Base-by-base conservation (phyloP, 2,888 invertebrate species). In the Pseudococcus longispinus region DNA sequence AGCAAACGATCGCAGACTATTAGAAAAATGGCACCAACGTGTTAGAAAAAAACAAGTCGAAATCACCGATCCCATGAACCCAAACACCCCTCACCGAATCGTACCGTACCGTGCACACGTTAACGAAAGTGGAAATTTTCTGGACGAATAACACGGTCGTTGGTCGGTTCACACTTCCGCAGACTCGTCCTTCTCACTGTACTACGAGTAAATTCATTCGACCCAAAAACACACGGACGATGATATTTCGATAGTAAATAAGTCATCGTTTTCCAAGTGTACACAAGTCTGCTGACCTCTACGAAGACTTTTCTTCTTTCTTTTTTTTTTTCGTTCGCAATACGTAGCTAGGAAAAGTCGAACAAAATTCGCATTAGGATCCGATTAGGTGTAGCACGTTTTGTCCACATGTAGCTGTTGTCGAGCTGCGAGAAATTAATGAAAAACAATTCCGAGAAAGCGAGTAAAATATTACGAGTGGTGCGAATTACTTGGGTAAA, bases 371-470 rank as follows among this genome's bases (percentile, higher is more conserved):
- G 23, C 60, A 70, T 70, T 70, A 70, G 15, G 70, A 70, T 13
- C 18, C 70, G 70, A 70, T 70, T 70, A 70, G 70, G 70, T 37
- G 37, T 70, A 29, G 29, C 29, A 70, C 70, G 26, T 70, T 70
- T 70, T 70, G 23, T 60, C 60, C 32, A 70, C 70, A 29, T 32
- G 70, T 15, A 70, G 20, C 60, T 4, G 15, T n/a, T 55, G 15
- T n/a, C 20, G 18, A 70, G 26, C 26, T 29, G 18, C 32, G 20
- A 37, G 37, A 60, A 60, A 70, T 70, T 70, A 70, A 70, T 70
- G 70, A 70, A 70, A 70, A 70, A 70, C 70, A 70, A 70, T 70
- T 70, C 65, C 70, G 70, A 70, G 70, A 70, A 70, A 70, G 70
- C 26, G 29, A 18, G 29, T 29, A 70, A 70, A 29, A 70, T 70